A percentile compares a stretch with the other conserved stretches of the same genome.
Evolutionary conservation across 2,797 vertebrate species (phyloP).

Genomic region (Spatula versicolor): DNA sequence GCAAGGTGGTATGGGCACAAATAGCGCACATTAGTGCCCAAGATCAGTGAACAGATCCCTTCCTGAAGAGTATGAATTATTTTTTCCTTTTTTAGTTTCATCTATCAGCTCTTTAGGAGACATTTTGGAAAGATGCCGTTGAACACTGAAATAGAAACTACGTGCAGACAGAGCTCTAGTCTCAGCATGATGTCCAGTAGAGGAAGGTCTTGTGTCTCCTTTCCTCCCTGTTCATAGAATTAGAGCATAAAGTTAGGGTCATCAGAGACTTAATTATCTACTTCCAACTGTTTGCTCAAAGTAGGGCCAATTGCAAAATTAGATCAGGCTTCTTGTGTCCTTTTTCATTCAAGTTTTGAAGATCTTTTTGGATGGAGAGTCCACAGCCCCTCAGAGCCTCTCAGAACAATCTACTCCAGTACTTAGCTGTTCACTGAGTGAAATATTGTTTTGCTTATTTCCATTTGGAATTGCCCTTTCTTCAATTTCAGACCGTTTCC

Average conservation of each 20-base stretch:
- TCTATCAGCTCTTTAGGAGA: not conserved
- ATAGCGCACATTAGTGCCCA: not conserved
- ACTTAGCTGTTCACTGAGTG: not conserved
- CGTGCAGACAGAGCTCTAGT: not conserved
- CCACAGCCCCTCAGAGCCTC: not conserved
- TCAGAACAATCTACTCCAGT: not conserved
- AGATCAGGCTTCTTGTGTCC: not conserved
- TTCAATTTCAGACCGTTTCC: not conserved
- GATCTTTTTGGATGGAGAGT: not conserved
- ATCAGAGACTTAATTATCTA: not conserved
- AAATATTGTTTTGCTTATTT: not conserved
- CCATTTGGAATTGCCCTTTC: not conserved
- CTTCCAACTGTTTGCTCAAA: not conserved
- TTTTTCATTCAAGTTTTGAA: not conserved
- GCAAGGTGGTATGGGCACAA: not conserved
- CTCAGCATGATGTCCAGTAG: not conserved
- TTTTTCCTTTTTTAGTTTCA: not conserved
- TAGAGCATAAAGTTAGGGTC: not conserved
- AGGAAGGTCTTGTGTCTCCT: not conserved
- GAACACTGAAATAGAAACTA: not conserved
- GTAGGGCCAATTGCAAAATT: not conserved
- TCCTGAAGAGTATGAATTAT: not conserved
- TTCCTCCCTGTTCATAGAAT: not conserved
- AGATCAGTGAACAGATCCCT: not conserved
- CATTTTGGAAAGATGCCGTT: not conserved